A percentile compares a stretch with the other conserved stretches of the same genome.
Evolutionary conservation across 2,797 vertebrate species (phyloP).

Genomic region (Picus viridis): DNA sequence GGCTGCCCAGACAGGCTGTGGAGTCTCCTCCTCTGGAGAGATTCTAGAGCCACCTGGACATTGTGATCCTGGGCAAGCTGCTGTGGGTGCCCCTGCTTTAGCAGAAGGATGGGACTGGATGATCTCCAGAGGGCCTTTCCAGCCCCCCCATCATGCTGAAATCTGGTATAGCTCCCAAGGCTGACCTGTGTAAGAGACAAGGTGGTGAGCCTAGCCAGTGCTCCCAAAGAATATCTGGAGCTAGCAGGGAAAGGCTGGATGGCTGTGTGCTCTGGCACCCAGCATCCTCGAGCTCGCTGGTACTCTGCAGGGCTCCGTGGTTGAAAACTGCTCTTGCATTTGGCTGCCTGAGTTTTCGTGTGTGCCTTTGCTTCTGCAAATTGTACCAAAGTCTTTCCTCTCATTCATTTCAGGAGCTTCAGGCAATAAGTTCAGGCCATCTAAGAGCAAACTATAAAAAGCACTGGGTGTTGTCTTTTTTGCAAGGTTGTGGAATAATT

Average conservation of each 20-base stretch:
- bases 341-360: not conserved
- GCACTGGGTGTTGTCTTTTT: not conserved
- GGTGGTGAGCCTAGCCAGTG: not conserved
- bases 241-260: not conserved
- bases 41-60: too few species aligned
- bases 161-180: not conserved
- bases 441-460: not conserved
- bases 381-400: not conserved
- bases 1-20: too few species aligned
- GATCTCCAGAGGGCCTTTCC: too few species aligned
- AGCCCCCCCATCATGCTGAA: not conserved
- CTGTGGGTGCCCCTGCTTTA: too few species aligned
- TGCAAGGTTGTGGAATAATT: slow-evolving; percentile 46
- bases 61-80: too few species aligned
- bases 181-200: not conserved
- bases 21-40: too few species aligned
- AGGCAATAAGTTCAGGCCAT: slow-evolving; percentile 9
- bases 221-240: not conserved
- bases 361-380: not conserved
- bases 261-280: rapidly evolving
- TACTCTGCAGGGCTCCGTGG: not conserved
- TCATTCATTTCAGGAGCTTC: not conserved
- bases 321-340: not conserved
- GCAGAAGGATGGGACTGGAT: too few species aligned
- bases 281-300: rapidly evolving